Percentiles rank a stretch among this genome's conserved stretches.
Evolutionary conservation across 2,113 vertebrate genomes (phyloP).

Genomic region (Elgaria multicarinata): DNA sequence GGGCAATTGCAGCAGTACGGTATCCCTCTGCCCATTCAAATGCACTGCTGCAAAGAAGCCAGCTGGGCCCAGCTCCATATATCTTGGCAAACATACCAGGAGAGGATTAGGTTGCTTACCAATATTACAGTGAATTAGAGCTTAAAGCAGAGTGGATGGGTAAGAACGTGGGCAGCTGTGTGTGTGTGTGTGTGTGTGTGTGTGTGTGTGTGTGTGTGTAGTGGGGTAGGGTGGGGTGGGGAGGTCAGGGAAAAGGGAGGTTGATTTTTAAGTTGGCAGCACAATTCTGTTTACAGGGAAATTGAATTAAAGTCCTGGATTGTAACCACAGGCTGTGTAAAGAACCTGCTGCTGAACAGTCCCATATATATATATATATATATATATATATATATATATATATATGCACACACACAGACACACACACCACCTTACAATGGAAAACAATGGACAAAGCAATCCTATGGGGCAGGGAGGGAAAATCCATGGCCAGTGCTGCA

Average conservation of each 20-base stretch:
- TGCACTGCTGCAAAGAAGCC: conserved; percentile 1
- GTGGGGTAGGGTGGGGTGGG: background rate
- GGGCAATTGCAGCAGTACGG: background rate
- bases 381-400: background rate
- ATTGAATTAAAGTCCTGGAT: conserved; percentile 3
- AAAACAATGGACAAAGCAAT: background rate
- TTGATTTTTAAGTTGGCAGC: conserved; percentile 8
- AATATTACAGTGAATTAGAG: conserved; percentile 28
- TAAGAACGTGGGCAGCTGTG: background rate
- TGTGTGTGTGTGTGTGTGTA: too few species aligned
- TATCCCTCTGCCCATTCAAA: background rate
- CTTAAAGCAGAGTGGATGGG: conserved; percentile 21
- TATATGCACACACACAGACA: too few species aligned
- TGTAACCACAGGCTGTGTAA: background rate
- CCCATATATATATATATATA: background rate
- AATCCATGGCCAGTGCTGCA: background rate
- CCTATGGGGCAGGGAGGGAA: background rate
- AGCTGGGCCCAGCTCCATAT: conserved; percentile 13
- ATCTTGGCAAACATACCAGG: conserved; percentile 8
- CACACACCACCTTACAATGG: background rate
- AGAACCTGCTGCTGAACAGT: background rate
- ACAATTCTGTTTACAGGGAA: background rate
- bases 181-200: background rate
- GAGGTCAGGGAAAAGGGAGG: background rate
- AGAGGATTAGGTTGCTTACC: conserved; percentile 41